A percentile compares a stretch with the other conserved stretches of the same genome.
Conservation (phyloP, 2,797 vertebrate genomes). For the Neosilurus mollespiculum region DNA sequence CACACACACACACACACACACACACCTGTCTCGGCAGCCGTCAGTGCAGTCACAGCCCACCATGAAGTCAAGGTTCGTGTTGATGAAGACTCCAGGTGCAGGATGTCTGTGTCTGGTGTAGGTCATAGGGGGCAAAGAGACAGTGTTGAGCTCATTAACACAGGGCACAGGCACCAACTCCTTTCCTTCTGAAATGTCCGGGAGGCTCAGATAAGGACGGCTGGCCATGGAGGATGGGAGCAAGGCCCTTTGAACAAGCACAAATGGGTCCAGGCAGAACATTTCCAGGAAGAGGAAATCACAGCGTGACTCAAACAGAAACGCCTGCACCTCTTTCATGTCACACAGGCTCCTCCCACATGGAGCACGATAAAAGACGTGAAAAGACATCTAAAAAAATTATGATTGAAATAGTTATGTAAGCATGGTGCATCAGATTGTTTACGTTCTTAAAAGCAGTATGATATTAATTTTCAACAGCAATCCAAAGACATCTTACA, state of each 20-base stretch:
- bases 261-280: constrained; percentile 86
- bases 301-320: constrained; percentile 79
- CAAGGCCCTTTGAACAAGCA: constrained; percentile 80
- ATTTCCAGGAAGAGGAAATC: constrained; percentile 85
- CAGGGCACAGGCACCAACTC: constrained; percentile 82
- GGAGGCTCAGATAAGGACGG: constrained; percentile 77
- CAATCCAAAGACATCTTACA: not conserved
- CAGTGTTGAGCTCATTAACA: constrained; percentile 80
- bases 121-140: constrained; percentile 73
- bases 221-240: constrained; percentile 66
- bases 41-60: constrained; percentile 85
- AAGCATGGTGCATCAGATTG: not conserved
- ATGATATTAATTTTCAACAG: not conserved
- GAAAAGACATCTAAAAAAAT: constrained; percentile 72
- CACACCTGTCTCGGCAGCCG: constrained; percentile 84
- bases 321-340: constrained; percentile 82
- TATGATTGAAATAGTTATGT: not conserved
- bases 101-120: constrained; percentile 81
- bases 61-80: constrained; percentile 78
- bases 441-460: not conserved
- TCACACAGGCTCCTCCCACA: constrained; percentile 80
- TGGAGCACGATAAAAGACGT: constrained; percentile 81
- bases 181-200: constrained; percentile 78
- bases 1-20: constrained; percentile 46
- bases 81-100: constrained; percentile 77